Evolutionary conservation across 2,113 vertebrate genomes (phyloP), one percentile per base, ranked within the genome.

Genomic region (Piaya cayana): DNA sequence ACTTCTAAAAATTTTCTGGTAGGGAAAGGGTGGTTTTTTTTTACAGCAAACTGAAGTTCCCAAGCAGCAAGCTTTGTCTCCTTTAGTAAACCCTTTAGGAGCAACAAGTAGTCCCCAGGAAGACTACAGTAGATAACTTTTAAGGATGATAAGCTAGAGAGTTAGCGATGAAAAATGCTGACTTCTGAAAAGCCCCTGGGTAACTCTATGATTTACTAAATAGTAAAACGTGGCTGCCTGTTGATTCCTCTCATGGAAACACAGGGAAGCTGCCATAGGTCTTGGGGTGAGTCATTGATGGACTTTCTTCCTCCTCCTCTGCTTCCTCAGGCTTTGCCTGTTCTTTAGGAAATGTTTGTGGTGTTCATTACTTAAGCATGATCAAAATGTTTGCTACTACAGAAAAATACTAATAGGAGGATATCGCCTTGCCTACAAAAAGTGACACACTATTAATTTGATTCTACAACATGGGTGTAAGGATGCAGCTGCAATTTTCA

Each of bases 401-500:
- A 49, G 36, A 85, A 50, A 85, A 82, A 30, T 29, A 25, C 21
- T 27, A 30, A 36, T 30, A 59, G 56, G 64, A 82, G 25, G 27
- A 23, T 26, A 13, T 23, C 19, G 49, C 43, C 68, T 62, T 25
- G 47, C 45, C 55, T n/a, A 58, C 19, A 42, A 43, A 55, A 87
- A 71, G 36, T 64, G 86, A 36, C 36, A 65, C 0, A 0, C 22
- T 55, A 2, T 49, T 75, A 58, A 32, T 78, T 68, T 76, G 39
- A 49, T 76, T 53, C 69, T 45, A 29, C 74, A 75, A 27, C 15
- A 16, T 0, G 36, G 42, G 59, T 58, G 42, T 69, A 37, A 86
- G 53, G 78, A 88, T 88, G 84, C 93, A 96, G 90, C 90, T 92
- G 94, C 71, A 70, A 62, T 23, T 49, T 50, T 95, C 79, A 74